Conservation (phyloP, 1,140 invertebrate species). For the Thaumetopoea pityocampa region DNA sequence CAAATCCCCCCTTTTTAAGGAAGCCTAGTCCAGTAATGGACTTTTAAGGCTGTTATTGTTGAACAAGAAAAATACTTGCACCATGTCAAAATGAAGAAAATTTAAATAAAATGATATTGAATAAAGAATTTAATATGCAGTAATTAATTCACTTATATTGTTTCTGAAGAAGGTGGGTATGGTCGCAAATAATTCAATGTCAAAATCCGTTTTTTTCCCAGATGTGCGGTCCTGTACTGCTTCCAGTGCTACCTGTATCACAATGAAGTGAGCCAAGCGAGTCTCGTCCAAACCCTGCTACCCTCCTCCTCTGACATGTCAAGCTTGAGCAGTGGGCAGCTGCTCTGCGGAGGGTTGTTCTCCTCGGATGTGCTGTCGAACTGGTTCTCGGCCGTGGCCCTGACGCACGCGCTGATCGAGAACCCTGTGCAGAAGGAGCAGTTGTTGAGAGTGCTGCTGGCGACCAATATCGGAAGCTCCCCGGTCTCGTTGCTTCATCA, state of each 20-base stretch:
- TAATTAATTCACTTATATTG: neutral
- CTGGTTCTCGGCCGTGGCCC: conserved; percentile 96
- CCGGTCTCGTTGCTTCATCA: conserved; percentile 94
- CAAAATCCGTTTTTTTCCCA: conserved; percentile 21
- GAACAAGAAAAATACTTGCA: too few relatives aligned
- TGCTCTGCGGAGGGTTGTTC: conserved; percentile 95
- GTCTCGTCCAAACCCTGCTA: conserved; percentile 93
- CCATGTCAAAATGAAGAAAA: too few relatives aligned
- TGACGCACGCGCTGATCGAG: conserved; percentile 94
- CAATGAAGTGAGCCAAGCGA: conserved; percentile 92
- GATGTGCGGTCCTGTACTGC: conserved; percentile 96
- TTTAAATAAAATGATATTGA: too few relatives aligned
- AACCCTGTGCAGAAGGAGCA: conserved; percentile 94
- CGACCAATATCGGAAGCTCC: conserved; percentile 88
- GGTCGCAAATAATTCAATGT: too few relatives aligned
- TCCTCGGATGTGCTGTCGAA: conserved; percentile 94
- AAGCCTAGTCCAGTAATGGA: too few relatives aligned
- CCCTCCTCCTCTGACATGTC: conserved; percentile 87
- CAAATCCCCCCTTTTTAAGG: too few relatives aligned
- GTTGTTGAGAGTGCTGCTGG: conserved; percentile 92
- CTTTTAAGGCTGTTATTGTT: too few relatives aligned
- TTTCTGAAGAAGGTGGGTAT: neutral
- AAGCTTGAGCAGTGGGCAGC: conserved; percentile 86
- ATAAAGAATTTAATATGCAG: too few relatives aligned
- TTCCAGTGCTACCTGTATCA: conserved; percentile 97